Conservation (phyloP, 2,797 vertebrate genomes). For the Thaleichthys pacificus region DNA sequence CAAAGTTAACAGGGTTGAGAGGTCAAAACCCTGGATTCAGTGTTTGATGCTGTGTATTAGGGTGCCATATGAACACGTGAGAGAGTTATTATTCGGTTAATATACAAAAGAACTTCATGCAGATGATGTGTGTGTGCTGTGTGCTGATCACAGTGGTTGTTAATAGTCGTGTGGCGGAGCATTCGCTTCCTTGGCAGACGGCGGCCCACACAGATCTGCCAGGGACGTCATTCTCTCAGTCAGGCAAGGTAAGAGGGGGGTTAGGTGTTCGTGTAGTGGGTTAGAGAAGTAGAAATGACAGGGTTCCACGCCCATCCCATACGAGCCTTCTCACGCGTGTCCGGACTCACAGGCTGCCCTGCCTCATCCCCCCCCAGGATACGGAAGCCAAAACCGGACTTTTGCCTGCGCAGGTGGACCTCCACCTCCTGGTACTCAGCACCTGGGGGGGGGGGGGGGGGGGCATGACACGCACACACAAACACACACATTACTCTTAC, state of each 20-base stretch:
- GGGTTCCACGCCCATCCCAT: constrained; percentile 74
- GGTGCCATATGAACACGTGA: too few relatives aligned
- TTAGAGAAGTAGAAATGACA: constrained; percentile 59
- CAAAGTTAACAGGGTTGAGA: neutral
- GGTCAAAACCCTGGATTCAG: neutral
- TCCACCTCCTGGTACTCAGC: constrained; percentile 93
- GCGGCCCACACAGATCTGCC: constrained; percentile 44
- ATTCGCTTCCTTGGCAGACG: constrained; percentile 40
- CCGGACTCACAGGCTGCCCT: constrained; percentile 94
- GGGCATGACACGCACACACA: neutral
- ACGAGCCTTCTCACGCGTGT: constrained; percentile 81
- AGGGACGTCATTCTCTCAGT: constrained; percentile 59
- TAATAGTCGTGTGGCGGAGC: neutral
- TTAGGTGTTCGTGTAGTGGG: constrained; percentile 43
- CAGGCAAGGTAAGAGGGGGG: constrained; percentile 43
- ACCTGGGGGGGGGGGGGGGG: constrained; percentile 60
- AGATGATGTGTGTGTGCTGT: neutral
- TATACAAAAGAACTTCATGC: too few relatives aligned
- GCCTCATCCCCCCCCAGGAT: constrained; percentile 98
- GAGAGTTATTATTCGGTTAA: too few relatives aligned
- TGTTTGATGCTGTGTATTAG: neutral
- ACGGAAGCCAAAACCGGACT: constrained; percentile 97
- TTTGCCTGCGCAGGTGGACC: constrained; percentile 94
- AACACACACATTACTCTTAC: neutral
- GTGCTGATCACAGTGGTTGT: neutral